Percentiles rank a stretch among this genome's conserved stretches.
Conservation (phyloP, 2,888 invertebrate species). For the Podabrus alpinus region DNA sequence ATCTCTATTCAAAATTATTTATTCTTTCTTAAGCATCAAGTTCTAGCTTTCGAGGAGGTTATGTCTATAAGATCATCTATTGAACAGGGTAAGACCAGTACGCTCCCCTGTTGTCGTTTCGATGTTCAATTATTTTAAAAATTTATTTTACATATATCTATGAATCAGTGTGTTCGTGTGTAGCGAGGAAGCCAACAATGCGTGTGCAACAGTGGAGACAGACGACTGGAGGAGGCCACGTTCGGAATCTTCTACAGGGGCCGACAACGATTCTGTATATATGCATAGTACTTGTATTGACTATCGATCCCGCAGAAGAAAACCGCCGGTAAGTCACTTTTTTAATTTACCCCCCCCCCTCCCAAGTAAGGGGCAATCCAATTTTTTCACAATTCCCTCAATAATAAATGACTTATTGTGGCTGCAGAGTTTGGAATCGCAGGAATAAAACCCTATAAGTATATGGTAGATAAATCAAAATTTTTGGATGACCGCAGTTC, state of each 20-base stretch:
- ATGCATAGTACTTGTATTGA: slow-evolving; percentile 51
- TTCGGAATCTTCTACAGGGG: slow-evolving; percentile 72
- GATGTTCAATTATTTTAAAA: not conserved
- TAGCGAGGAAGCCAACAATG: slow-evolving; percentile 78
- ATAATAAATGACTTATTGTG: too few relatives aligned
- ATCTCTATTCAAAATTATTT: too few relatives aligned
- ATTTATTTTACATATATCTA: slow-evolving; percentile 1
- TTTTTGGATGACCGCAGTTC: too few relatives aligned
- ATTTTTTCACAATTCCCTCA: too few relatives aligned
- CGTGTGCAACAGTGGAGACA: slow-evolving; percentile 63
- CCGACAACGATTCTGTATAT: slow-evolving; percentile 73
- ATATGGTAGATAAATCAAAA: too few relatives aligned
- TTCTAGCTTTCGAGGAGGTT: too few relatives aligned
- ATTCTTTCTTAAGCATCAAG: too few relatives aligned
- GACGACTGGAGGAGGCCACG: slow-evolving; percentile 74
- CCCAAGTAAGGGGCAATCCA: too few relatives aligned
- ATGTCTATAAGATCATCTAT: too few relatives aligned
- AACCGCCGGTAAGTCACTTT: slow-evolving; percentile 54
- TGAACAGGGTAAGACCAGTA: not conserved
- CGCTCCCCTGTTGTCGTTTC: not conserved
- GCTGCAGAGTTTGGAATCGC: too few relatives aligned
- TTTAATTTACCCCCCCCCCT: not conserved
- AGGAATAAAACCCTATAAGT: too few relatives aligned
- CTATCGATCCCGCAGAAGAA: slow-evolving; percentile 49
- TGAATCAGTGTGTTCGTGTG: slow-evolving; percentile 40